Evolutionary conservation across 2,888 invertebrate genomes (phyloP), one percentile per base, ranked within the genome.

Genomic region (Tenthredo notha): DNA sequence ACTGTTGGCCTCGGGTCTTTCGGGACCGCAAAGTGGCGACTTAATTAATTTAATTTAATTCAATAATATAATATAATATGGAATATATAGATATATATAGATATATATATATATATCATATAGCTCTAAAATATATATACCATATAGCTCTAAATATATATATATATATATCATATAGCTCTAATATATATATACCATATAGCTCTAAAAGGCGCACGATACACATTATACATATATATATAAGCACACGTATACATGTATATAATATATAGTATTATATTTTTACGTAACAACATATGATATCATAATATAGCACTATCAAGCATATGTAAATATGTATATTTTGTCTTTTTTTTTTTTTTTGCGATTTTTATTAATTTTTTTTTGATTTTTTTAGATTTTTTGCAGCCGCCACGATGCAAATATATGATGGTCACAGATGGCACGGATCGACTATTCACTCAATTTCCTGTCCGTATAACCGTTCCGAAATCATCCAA

Each of bases 141-240:
- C n/a, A n/a, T 29, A 77, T 50, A 43, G 54, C 54, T 50, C 77
- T 77, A 77, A 47, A 18, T 74, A 74, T 12, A 40, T 7, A 43
- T 43, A 33, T 33, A 33, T n/a, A 74, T 9, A n/a, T n/a, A 74
- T n/a, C n/a, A n/a, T n/a, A n/a, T n/a, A n/a, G n/a, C n/a, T n/a
- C n/a, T n/a, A n/a, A 75, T 75, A 6, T 47, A 75, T 75, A 75
- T 72, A 72, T 72, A 72, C 21, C 43, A 72, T 29, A 77, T 50
- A 43, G 54, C 54, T 50, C 77, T 77, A 77, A 47, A 18, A 77
- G 29, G 50, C 77, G 29, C 29, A 25, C 43, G 47, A 77, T 77
- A 77, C 6, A 77, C 25, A 21, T 18, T 74, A 74, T 12, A 40
- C 18, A 43, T 43, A 33, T 33, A 33, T n/a, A 74, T 9, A n/a